A percentile compares a stretch with the other conserved stretches of the same genome.
These are phyloP conservation scores for Puffinus mauretanicus DNA, from an alignment of 2,113 vertebrate genomes.

Conservation along the genomic window DNA sequence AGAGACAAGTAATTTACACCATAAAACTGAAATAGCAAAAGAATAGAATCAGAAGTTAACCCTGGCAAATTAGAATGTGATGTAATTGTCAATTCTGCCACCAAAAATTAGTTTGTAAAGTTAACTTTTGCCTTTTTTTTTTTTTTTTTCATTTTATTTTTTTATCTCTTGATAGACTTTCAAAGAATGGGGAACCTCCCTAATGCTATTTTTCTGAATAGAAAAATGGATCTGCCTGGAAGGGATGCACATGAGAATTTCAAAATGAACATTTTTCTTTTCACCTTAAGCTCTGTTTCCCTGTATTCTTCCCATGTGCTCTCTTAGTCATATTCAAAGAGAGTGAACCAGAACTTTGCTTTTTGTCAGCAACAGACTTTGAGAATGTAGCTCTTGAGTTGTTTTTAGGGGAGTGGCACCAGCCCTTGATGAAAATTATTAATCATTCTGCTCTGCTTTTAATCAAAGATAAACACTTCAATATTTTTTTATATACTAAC, in stretches of 20 bases:
- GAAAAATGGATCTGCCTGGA: background rate
- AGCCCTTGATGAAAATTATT: background rate
- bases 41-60: background rate
- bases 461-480: background rate
- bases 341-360: background rate
- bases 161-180: background rate
- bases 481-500: background rate
- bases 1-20: background rate
- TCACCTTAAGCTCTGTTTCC: background rate
- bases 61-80: background rate
- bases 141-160: background rate
- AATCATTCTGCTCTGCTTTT: background rate
- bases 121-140: background rate
- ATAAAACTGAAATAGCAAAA: background rate
- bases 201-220: background rate
- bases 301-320: background rate
- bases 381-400: background rate
- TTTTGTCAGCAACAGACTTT: background rate
- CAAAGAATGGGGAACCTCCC: background rate
- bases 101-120: background rate
- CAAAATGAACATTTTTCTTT: background rate
- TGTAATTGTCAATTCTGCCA: background rate
- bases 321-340: background rate
- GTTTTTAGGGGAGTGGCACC: background rate
- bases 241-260: background rate